Percentiles rank a stretch among this genome's conserved stretches.
These are phyloP conservation scores for Casuarius casuarius DNA, from an alignment of 2,113 vertebrate species.

Conservation along the genomic window DNA sequence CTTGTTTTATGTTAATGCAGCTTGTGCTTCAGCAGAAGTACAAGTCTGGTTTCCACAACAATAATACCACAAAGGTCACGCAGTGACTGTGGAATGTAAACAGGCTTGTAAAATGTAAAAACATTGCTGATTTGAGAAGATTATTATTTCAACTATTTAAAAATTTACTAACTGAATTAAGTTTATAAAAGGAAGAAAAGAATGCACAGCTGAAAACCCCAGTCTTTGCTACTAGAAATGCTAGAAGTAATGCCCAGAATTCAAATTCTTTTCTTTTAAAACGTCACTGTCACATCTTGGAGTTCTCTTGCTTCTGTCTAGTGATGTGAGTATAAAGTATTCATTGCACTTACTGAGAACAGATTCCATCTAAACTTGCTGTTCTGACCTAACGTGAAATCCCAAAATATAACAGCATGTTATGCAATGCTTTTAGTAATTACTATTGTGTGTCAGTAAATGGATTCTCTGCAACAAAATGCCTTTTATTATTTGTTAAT, in stretches of 20 bases:
- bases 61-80: background rate
- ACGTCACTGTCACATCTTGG: background rate
- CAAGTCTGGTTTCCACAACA: background rate
- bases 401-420: background rate
- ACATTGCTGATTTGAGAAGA: background rate
- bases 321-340: background rate
- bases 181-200: background rate
- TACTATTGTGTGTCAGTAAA: background rate
- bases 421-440: background rate
- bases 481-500: background rate
- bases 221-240: background rate
- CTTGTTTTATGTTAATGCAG: background rate
- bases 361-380: background rate
- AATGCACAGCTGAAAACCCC: accelerated
- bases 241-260: background rate
- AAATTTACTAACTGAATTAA: background rate
- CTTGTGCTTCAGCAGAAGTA: background rate
- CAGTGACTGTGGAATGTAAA: background rate
- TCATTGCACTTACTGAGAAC: background rate
- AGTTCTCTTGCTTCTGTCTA: background rate
- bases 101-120: background rate
- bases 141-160: background rate
- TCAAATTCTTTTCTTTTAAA: background rate
- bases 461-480: background rate
- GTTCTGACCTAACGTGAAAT: background rate